Evolutionary conservation across 2,888 invertebrate species (phyloP).

Genomic region (Pollenia labialis): DNA sequence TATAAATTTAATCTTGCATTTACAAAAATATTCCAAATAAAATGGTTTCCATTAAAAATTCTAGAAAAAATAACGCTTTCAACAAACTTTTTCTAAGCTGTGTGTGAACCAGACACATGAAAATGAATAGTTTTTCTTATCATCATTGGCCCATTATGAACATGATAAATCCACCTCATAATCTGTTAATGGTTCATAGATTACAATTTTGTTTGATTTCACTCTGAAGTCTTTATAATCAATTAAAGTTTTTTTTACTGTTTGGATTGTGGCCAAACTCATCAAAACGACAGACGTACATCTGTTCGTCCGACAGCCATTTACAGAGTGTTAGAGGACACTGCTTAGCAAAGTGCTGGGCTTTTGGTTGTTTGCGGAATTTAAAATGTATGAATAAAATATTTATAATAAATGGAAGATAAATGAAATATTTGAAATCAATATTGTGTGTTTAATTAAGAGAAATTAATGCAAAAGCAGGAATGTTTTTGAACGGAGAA

Average conservation of each 20-base stretch:
- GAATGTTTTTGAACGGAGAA: neutral
- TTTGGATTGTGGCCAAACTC: constrained; percentile 31
- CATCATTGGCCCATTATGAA: constrained; percentile 28
- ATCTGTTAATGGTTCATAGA: constrained; percentile 54
- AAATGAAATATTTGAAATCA: constrained; percentile 1
- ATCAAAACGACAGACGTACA: neutral
- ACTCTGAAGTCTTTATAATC: constrained; percentile 12
- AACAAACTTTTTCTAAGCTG: neutral
- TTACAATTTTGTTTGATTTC: constrained; percentile 45
- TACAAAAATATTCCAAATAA: neutral
- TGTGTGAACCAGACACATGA: constrained; percentile 41
- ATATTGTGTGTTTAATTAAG: neutral
- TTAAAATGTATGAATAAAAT: constrained; percentile 40
- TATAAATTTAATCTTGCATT: neutral
- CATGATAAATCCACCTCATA: constrained; percentile 47
- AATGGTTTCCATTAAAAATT: neutral
- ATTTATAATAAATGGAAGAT: constrained; percentile 14
- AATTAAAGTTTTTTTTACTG: constrained; percentile 20
- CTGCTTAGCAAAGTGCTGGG: constrained; percentile 11
- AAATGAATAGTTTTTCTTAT: constrained; percentile 10
- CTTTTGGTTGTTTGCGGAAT: constrained; percentile 11
- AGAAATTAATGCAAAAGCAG: constrained; percentile 36
- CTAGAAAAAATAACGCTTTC: neutral
- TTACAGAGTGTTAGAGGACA: neutral
- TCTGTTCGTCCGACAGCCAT: neutral